Percentiles rank a stretch among this genome's conserved stretches.
phyloP scores from a whole-genome alignment of 2,113 vertebrate species.

The Aldabrachelys gigantea region DNA sequence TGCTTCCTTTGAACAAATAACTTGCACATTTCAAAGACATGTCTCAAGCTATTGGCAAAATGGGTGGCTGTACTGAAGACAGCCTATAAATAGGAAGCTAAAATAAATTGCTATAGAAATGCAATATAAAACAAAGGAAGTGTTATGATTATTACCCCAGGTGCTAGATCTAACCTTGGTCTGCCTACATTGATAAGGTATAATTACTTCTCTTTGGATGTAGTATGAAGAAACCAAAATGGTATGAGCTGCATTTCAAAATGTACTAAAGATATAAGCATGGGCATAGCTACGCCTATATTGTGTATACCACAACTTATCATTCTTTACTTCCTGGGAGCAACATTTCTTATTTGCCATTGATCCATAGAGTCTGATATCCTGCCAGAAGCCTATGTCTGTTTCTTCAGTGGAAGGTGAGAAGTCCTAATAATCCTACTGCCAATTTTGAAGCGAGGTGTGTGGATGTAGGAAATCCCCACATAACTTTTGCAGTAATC shows the following conservation, averaged over 20 bases:
- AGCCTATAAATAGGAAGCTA: background rate
- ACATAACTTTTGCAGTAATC: background rate
- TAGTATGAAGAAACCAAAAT: background rate
- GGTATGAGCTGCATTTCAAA: background rate
- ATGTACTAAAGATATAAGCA: background rate
- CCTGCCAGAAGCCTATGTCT: background rate
- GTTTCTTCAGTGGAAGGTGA: background rate
- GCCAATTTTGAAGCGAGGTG: background rate
- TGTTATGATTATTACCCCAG: background rate
- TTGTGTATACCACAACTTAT: background rate
- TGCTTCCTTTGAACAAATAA: background rate
- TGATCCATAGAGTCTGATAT: background rate
- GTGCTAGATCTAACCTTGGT: background rate
- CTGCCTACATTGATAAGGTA: background rate
- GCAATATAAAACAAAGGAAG: background rate
- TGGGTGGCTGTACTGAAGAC: background rate
- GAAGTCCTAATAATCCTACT: background rate
- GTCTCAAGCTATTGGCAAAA: background rate
- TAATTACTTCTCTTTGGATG: background rate
- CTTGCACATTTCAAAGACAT: background rate
- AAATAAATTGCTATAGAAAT: background rate
- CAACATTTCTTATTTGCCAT: background rate
- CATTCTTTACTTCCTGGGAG: background rate
- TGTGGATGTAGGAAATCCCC: background rate
- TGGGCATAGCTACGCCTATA: background rate